Base-by-base conservation (phyloP, 2,113 vertebrate genomes). In the Lonchura striata region DNA sequence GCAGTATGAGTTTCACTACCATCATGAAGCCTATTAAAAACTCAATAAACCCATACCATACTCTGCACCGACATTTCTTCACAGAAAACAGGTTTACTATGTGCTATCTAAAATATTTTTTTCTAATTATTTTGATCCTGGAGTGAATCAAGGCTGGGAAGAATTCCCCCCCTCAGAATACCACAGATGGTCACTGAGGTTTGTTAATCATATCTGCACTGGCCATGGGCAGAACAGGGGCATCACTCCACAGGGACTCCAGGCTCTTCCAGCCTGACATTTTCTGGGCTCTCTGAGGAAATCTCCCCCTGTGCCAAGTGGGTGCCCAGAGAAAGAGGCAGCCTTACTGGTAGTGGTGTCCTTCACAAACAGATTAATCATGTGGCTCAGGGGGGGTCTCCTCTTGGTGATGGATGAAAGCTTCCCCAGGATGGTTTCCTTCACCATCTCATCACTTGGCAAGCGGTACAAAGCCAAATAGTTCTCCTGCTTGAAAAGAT, bases 401-500 rank as follows among this genome's bases (percentile, higher is more conserved):
- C 99, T 98, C 96, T 99, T 99, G 88, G 97, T 98, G 97, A 99
- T 98, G 8, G 98, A 98, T 30, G 98, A 98, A 50, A 98, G 97
- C 88, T 99, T 98, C 13, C 98, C 98, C 33, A 99, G 97, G 2
- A 98, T 96, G 2, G 98, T 97, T 97, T 99, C 99, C 95, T 99
- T 99, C 79, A 98, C 96, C 72, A 98, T 98, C 97, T 99, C 99
- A 61, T 98, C 98, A 9, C 98, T 98, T 13, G 99, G 99, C 87
- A 99, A 97, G 93, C 99, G 99, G 97, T 99, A 99, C 75, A 99
- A 98, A 4, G 99, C 98, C 95, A 99, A 89, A 94, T 99, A 99
- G 96, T 99, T 99, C 96, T 99, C 98, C 96, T 99, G 99, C 84
- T 98, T 99, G 83, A 99, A 99, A 60, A 99, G 98, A 91, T 99